A percentile compares a stretch with the other conserved stretches of the same genome.
These are phyloP conservation scores for Mus musculus DNA, from an alignment of 2,113 vertebrate genomes.

Conservation along the genomic window GRCm39 chr4:50080001-50080500, in stretches of 20 bases:
- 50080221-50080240: neutral
- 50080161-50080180: neutral
- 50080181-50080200: neutral
- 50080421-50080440: neutral
- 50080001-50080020: neutral
- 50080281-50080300: constrained; percentile 41
- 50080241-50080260: neutral
- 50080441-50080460: neutral
- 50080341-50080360: neutral
- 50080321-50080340: neutral
- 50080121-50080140: neutral
- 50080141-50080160: neutral
- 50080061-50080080: neutral
- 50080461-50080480: neutral
- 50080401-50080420: neutral
- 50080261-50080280: neutral
- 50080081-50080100: neutral
- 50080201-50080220: neutral
- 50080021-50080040: neutral
- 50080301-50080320: neutral
- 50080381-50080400: neutral
- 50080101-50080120: neutral
- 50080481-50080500: neutral
- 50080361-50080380: neutral
- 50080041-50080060: neutral